A percentile compares a stretch with the other conserved stretches of the same genome.
Conservation (phyloP, 2,888 invertebrate genomes). For the Ptychoptera albimana region DNA sequence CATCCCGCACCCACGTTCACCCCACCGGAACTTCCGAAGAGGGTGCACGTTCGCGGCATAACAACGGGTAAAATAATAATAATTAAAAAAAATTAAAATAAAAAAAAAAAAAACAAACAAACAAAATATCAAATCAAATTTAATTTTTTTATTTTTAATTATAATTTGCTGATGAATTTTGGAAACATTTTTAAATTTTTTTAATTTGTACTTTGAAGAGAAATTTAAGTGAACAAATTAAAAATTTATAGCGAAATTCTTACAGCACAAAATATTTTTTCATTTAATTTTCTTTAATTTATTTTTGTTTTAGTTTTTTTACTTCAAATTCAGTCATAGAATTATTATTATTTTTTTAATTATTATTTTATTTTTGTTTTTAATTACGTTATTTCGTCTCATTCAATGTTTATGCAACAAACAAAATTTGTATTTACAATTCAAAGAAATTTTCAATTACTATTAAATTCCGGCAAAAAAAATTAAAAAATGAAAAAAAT, state of each 20-base stretch:
- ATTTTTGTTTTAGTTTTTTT: background rate
- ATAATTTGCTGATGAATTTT: no score
- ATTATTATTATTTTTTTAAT: slow-evolving; percentile 1
- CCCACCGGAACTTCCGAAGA: slow-evolving; percentile 97
- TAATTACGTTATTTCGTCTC: no score
- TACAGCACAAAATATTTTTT: background rate
- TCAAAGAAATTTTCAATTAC: no score
- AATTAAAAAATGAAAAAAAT: no score
- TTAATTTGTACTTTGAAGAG: no score
- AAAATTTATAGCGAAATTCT: background rate
- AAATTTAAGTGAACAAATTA: background rate
- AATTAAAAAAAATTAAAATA: slow-evolving; percentile 6
- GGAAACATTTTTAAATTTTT: no score
- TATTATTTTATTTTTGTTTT: background rate
- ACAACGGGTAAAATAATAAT: slow-evolving; percentile 29
- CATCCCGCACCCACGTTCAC: slow-evolving; percentile 96
- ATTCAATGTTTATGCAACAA: no score
- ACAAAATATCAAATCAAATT: background rate
- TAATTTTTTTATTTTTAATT: background rate
- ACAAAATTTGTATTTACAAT: no score
- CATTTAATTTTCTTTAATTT: background rate
- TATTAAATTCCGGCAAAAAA: no score
- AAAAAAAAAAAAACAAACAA: slow-evolving; percentile 2
- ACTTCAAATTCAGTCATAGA: background rate
- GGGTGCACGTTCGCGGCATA: slow-evolving; percentile 92